A percentile compares a stretch with the other conserved stretches of the same genome.
Conservation (phyloP, 2,113 vertebrate genomes). For the Istiophorus platypterus region DNA sequence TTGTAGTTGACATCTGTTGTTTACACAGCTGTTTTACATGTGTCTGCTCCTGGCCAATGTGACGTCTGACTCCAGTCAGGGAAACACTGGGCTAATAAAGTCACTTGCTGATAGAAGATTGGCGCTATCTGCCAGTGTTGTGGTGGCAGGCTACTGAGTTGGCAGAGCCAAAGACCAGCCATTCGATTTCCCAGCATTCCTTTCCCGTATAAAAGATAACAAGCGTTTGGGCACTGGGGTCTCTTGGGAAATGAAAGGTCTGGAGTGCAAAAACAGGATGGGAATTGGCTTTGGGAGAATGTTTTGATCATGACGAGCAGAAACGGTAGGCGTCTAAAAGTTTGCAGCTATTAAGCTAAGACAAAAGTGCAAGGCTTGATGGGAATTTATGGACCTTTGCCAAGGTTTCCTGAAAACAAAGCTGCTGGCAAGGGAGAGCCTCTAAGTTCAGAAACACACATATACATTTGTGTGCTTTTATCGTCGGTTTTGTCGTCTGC, state of each 20-base stretch:
- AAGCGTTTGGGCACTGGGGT: constrained; percentile 46
- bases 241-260: constrained; percentile 59
- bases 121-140: constrained; percentile 29
- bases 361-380: constrained; percentile 53
- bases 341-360: constrained; percentile 36
- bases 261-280: constrained; percentile 75
- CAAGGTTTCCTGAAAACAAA: constrained; percentile 56
- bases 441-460: constrained; percentile 11
- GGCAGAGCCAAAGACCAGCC: constrained; percentile 37
- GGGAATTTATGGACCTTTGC: constrained; percentile 57
- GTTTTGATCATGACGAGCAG: constrained; percentile 54
- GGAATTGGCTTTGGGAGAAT: constrained; percentile 66
- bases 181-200: constrained; percentile 75
- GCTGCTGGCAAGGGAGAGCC: not conserved
- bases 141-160: constrained; percentile 50
- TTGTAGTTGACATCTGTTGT: constrained; percentile 16
- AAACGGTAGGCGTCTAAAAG: constrained; percentile 19
- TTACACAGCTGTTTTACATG: constrained; percentile 49
- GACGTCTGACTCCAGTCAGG: constrained; percentile 16
- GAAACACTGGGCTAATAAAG: constrained; percentile 42
- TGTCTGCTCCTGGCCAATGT: constrained; percentile 26
- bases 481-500: constrained; percentile 1
- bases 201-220: constrained; percentile 72
- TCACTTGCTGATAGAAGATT: constrained; percentile 49
- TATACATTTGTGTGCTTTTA: constrained; percentile 25